These are phyloP conservation scores for Gopherus evgoodei DNA, from an alignment of 2,113 vertebrate species.

Conservation along the genomic window DNA sequence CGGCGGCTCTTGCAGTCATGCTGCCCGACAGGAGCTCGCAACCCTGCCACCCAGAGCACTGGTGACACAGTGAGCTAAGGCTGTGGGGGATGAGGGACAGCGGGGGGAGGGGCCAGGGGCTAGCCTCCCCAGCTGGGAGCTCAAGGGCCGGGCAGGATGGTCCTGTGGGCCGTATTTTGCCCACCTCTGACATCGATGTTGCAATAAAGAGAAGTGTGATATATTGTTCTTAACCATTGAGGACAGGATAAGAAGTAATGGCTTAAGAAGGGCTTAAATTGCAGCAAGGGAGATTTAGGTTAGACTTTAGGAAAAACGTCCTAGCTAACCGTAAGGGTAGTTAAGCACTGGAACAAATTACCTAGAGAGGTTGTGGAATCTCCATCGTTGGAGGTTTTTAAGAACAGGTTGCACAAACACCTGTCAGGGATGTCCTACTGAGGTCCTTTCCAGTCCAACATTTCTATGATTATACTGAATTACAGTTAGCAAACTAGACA, in stretches of 20 bases:
- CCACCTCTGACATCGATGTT: neutral
- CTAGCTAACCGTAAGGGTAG: neutral
- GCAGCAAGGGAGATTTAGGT: neutral
- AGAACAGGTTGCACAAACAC: neutral
- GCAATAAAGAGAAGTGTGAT: neutral
- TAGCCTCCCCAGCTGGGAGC: too few relatives aligned
- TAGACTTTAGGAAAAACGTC: neutral
- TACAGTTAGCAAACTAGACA: conserved; percentile 13
- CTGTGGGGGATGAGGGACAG: too few relatives aligned
- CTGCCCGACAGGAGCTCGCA: too few relatives aligned
- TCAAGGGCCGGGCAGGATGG: too few relatives aligned
- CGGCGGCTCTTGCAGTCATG: too few relatives aligned
- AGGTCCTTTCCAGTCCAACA: neutral
- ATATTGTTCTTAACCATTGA: neutral
- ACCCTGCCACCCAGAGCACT: too few relatives aligned
- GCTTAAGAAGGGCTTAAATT: neutral
- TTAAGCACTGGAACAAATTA: neutral
- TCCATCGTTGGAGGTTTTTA: neutral
- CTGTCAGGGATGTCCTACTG: neutral
- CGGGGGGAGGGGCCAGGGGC: too few relatives aligned
- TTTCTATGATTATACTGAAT: neutral
- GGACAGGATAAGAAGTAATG: neutral
- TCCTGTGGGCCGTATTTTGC: too few relatives aligned
- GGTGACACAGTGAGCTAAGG: too few relatives aligned
- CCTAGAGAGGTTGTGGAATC: neutral